Conservation (phyloP, 2,797 vertebrate genomes). For the Sarcophilus harrisii region DNA sequence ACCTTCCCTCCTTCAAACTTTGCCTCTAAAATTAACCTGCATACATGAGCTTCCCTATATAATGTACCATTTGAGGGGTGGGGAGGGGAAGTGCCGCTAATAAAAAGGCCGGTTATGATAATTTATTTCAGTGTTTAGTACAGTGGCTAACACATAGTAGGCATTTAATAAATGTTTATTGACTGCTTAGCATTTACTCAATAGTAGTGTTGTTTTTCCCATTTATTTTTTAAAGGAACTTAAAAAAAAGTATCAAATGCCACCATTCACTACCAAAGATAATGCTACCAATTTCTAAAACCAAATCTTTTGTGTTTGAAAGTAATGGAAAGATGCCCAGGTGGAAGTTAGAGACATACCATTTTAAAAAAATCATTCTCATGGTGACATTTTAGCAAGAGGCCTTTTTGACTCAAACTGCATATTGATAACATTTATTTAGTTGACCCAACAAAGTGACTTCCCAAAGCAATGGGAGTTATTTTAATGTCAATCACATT, state of each 20-base stretch:
- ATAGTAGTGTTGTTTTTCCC: neutral
- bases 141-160: neutral
- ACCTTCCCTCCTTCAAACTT: neutral
- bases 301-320: slow-evolving; percentile 81
- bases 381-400: neutral
- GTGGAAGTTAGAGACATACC: slow-evolving; percentile 68
- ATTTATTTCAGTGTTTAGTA: neutral
- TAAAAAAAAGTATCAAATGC: slow-evolving; percentile 15
- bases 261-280: slow-evolving; percentile 69
- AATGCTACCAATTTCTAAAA: slow-evolving; percentile 45
- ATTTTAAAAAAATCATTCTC: neutral
- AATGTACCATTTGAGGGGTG: neutral
- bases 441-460: neutral
- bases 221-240: neutral
- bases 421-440: neutral
- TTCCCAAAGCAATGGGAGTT: neutral
- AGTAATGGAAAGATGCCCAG: slow-evolving; percentile 88
- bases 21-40: neutral
- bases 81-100: neutral
- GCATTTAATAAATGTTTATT: neutral
- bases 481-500: neutral
- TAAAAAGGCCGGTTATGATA: neutral
- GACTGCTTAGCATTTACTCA: neutral
- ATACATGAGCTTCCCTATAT: neutral
- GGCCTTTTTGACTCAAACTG: neutral